A percentile compares a stretch with the other conserved stretches of the same genome.
These are phyloP conservation scores for Garra rufa DNA, from an alignment of 2,113 vertebrate genomes.

Conservation along the genomic window DNA sequence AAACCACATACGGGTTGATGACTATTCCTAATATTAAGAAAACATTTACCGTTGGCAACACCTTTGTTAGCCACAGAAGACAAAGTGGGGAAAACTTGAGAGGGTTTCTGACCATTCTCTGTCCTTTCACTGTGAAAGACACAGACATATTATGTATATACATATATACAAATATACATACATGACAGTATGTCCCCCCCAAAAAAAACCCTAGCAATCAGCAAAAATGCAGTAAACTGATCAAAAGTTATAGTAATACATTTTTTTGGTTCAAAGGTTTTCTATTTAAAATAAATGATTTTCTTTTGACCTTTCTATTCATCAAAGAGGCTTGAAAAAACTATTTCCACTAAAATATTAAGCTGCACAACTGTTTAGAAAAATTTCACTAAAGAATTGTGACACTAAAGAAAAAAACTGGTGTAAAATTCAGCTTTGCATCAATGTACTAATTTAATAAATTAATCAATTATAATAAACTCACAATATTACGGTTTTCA, in stretches of 20 bases:
- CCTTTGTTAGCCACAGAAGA: constrained; percentile 12
- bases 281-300: neutral
- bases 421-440: neutral
- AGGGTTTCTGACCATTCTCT: neutral
- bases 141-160: constrained; percentile 26
- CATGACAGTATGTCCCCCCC: too few relatives aligned
- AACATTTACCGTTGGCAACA: constrained; percentile 30
- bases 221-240: neutral
- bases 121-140: constrained; percentile 47
- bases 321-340: neutral
- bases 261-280: too few relatives aligned
- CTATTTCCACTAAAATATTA: neutral
- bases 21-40: neutral
- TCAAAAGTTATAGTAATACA: neutral
- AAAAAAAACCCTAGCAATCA: too few relatives aligned
- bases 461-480: too few relatives aligned
- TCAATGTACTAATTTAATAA: neutral
- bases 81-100: neutral
- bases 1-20: neutral
- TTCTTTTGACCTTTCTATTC: neutral
- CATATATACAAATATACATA: too few relatives aligned
- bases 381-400: neutral
- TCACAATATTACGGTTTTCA: neutral
- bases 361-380: too few relatives aligned
- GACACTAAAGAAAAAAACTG: too few relatives aligned